phyloP scores from a whole-genome alignment of 1,140 invertebrate species.

The Lordiphosa mommai region DNA sequence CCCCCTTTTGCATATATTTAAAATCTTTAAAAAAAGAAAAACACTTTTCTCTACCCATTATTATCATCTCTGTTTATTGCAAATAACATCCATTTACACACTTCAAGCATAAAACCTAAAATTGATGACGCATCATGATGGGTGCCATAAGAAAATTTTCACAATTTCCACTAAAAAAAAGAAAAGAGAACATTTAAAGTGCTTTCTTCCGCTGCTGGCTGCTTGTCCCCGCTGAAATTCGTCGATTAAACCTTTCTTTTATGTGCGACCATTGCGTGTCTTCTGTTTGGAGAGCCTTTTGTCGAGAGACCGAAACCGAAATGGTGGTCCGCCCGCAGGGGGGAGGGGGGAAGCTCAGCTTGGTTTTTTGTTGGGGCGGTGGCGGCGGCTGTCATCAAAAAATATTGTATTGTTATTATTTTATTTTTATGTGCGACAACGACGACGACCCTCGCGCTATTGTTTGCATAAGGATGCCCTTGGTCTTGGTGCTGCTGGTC shows the following conservation, averaged over 20 bases:
- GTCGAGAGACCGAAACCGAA: constrained; percentile 24
- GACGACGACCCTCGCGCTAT: constrained; percentile 30
- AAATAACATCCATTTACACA: constrained; percentile 9
- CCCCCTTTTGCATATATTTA: too few species aligned
- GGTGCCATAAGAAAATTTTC: constrained; percentile 43
- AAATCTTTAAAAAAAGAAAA: too few species aligned
- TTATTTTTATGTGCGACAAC: constrained; percentile 67
- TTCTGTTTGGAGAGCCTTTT: constrained; percentile 37
- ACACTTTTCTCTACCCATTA: too few species aligned
- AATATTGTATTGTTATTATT: constrained; percentile 78
- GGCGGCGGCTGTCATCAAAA: constrained; percentile 66
- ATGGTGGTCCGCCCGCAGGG: not conserved
- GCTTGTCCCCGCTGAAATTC: constrained; percentile 33
- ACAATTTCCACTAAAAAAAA: constrained; percentile 61
- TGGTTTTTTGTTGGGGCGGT: too few species aligned
- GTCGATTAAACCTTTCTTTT: constrained; percentile 76
- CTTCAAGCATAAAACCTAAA: constrained; percentile 36
- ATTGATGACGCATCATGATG: constrained; percentile 61
- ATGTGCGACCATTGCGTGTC: constrained; percentile 43
- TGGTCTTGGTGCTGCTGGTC: constrained; percentile 31
- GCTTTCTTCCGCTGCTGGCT: not conserved
- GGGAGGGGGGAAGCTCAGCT: constrained; percentile 4
- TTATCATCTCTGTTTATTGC: constrained; percentile 8
- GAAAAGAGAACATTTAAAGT: constrained; percentile 41
- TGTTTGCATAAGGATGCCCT: constrained; percentile 73